Percentiles rank a stretch among this genome's conserved stretches.
phyloP scores from a whole-genome alignment of 2,797 vertebrate species.

The Peromyscus eremicus region DNA sequence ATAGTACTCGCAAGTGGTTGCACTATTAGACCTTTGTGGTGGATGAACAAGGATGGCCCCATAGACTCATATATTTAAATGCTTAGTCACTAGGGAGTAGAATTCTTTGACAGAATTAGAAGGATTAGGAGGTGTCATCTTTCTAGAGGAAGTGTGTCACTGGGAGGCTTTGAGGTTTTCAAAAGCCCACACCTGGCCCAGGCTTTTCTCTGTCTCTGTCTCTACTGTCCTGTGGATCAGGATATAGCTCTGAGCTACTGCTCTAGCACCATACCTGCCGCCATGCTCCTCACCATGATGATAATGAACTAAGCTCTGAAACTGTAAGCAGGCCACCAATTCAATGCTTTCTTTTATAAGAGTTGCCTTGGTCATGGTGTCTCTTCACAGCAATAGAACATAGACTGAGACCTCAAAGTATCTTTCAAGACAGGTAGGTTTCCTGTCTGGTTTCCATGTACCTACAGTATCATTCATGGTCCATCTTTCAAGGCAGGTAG shows the following conservation, averaged over 20 bases:
- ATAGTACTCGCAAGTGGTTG: background rate
- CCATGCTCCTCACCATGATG: background rate
- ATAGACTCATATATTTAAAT: background rate
- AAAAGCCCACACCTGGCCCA: no score
- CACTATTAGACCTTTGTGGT: background rate
- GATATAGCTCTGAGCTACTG: background rate
- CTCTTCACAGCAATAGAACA: background rate
- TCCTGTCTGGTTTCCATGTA: background rate
- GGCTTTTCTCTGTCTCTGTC: background rate
- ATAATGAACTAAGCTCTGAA: background rate
- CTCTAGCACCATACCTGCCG: background rate
- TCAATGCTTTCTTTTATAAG: background rate
- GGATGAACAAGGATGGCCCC: background rate
- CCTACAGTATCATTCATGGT: background rate
- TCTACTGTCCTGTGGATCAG: background rate
- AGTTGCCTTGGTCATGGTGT: background rate
- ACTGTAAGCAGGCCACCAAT: background rate
- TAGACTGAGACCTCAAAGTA: background rate
- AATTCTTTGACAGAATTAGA: background rate
- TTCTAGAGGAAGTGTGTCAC: background rate
- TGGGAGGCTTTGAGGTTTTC: background rate
- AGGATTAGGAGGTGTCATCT: background rate
- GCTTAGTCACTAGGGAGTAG: no score
- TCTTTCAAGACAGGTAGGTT: background rate
- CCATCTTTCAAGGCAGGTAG: background rate